A percentile compares a stretch with the other conserved stretches of the same genome.
phyloP scores from a whole-genome alignment of 2,888 invertebrate genomes.

The Brachypterus glaber region DNA sequence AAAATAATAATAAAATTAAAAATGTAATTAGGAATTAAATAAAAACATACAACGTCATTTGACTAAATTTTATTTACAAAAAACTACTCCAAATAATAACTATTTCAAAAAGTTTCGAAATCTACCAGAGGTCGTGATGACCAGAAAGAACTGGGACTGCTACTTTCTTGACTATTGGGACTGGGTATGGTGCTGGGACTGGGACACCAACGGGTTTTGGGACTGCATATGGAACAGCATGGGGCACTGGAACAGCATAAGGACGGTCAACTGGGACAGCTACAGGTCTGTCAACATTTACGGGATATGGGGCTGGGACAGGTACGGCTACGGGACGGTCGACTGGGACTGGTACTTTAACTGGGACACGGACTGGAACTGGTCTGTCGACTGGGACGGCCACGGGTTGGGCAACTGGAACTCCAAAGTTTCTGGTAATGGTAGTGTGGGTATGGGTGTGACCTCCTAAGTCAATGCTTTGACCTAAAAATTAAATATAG shows the following conservation, averaged over 20 bases:
- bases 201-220: slow-evolving; percentile 31
- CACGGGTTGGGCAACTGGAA: slow-evolving; percentile 45
- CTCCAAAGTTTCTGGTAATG: slow-evolving; percentile 41
- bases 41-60: too few relatives aligned
- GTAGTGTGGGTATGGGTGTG: slow-evolving; percentile 38
- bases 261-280: slow-evolving; percentile 48
- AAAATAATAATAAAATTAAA: too few relatives aligned
- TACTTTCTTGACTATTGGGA: slow-evolving; percentile 27
- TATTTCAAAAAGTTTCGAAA: neutral
- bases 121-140: slow-evolving; percentile 26
- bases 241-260: slow-evolving; percentile 37
- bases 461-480: slow-evolving; percentile 26
- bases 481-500: neutral
- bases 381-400: slow-evolving; percentile 41
- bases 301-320: slow-evolving; percentile 42
- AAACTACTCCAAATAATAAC: too few relatives aligned
- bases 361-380: slow-evolving; percentile 35
- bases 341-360: slow-evolving; percentile 36
- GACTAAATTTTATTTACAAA: too few relatives aligned
- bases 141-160: slow-evolving; percentile 39
- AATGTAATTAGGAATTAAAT: too few relatives aligned
- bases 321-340: slow-evolving; percentile 40
- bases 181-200: slow-evolving; percentile 30
- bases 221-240: slow-evolving; percentile 34
- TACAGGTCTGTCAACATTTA: slow-evolving; percentile 45